Evolutionary conservation across 2,113 vertebrate species (phyloP).

Genomic region (Upupa epops): DNA sequence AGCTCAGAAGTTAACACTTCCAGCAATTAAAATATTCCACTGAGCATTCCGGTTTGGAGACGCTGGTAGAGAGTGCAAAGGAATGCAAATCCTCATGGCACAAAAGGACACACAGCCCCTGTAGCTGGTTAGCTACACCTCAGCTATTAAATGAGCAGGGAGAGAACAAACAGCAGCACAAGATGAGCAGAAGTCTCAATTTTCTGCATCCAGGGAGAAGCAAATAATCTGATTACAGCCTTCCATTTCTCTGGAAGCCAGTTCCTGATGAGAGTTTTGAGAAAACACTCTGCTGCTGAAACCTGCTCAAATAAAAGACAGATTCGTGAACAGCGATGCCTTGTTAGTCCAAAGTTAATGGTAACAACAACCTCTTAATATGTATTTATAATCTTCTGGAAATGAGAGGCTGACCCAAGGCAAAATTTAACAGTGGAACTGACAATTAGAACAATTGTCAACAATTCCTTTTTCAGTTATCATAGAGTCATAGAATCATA

Average conservation of each 20-base stretch:
- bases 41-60: background rate
- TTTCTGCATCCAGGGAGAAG: background rate
- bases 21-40: background rate
- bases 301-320: background rate
- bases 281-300: slow-evolving; percentile 15
- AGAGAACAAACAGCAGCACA: background rate
- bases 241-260: background rate
- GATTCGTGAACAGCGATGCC: background rate
- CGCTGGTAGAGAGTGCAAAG: fast-evolving
- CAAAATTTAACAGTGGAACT: slow-evolving; percentile 23
- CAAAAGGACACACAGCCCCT: background rate
- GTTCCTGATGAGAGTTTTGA: background rate
- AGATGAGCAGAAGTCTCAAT: slow-evolving; percentile 16
- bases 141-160: background rate
- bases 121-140: background rate
- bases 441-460: background rate
- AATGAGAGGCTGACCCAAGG: slow-evolving; percentile 10
- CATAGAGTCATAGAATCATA: no score
- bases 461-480: background rate
- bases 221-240: background rate
- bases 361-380: background rate
- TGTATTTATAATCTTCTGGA: slow-evolving; percentile 11
- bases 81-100: background rate
- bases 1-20: background rate
- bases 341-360: background rate